Evolutionary conservation across 2,797 vertebrate species (phyloP).

Genomic region (Etheostoma nigrum): DNA sequence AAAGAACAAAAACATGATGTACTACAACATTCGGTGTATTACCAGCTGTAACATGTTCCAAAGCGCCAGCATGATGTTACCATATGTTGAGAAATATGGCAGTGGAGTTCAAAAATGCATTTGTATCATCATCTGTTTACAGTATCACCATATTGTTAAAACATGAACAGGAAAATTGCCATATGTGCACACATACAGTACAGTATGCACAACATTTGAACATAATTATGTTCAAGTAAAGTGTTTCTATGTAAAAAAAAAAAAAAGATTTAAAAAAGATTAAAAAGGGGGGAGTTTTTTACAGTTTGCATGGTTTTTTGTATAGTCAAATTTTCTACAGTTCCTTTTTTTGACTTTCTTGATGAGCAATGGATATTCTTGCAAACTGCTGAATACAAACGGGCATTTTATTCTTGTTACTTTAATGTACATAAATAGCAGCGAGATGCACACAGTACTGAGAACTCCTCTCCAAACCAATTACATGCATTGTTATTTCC

Average conservation of each 20-base stretch:
- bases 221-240: neutral
- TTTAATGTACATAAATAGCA: slow-evolving; percentile 8
- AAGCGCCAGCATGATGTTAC: slow-evolving; percentile 1
- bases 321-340: neutral
- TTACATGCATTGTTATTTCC: neutral
- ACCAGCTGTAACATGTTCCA: slow-evolving; percentile 23
- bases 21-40: neutral
- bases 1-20: neutral
- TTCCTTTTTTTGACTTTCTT: slow-evolving; percentile 8
- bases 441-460: neutral
- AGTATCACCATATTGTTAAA: slow-evolving; percentile 37
- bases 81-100: slow-evolving; percentile 25
- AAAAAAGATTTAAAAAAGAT: neutral
- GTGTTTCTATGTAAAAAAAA: neutral
- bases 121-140: slow-evolving; percentile 40
- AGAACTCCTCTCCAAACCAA: neutral
- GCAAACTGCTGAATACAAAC: neutral
- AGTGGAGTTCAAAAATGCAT: slow-evolving; percentile 26
- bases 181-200: slow-evolving; percentile 19
- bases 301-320: neutral
- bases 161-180: slow-evolving; percentile 35
- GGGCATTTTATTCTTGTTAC: neutral
- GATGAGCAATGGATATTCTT: slow-evolving; percentile 6
- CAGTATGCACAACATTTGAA: neutral
- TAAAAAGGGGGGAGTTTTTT: neutral